Conservation (phyloP, 2,888 invertebrate species). For the Campoplex nolae region DNA sequence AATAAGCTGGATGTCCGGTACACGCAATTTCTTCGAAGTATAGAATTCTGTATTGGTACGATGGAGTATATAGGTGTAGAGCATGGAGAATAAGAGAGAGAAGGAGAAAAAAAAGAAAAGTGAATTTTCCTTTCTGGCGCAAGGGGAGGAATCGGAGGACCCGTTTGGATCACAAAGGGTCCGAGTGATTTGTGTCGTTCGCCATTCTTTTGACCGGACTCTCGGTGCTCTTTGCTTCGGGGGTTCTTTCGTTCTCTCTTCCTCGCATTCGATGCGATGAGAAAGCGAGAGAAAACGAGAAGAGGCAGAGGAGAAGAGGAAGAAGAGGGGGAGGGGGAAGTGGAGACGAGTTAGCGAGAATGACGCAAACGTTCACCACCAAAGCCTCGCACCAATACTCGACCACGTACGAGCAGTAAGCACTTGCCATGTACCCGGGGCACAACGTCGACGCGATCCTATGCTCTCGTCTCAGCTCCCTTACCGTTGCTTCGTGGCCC, state of each 20-base stretch:
- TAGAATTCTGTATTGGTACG: constrained; percentile 28
- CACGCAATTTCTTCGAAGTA: constrained; percentile 53
- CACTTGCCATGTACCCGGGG: constrained; percentile 55
- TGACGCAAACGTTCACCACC: constrained; percentile 57
- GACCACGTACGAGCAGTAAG: constrained; percentile 36
- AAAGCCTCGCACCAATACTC: constrained; percentile 52
- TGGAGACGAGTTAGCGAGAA: constrained; percentile 32
- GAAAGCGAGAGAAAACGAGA: not conserved
- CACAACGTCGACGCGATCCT: constrained; percentile 60
- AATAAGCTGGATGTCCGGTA: constrained; percentile 48
- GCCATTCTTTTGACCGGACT: constrained; percentile 81
- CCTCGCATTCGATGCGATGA: constrained; percentile 12
- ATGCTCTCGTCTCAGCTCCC: constrained; percentile 57
- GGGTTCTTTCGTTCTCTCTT: constrained; percentile 60
- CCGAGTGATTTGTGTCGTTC: constrained; percentile 83
- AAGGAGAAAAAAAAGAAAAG: constrained; percentile 62
- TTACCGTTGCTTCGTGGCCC: constrained; percentile 58
- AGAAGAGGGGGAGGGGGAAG: not conserved
- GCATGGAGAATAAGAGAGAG: constrained; percentile 28
- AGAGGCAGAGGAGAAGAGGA: not conserved
- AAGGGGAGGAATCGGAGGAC: constrained; percentile 43
- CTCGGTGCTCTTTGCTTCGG: constrained; percentile 65
- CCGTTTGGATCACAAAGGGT: constrained; percentile 76
- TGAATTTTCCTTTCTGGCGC: constrained; percentile 63
- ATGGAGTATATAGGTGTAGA: constrained; percentile 25